Percentiles rank a stretch among this genome's conserved stretches.
phyloP scores from a whole-genome alignment of 1,140 invertebrate genomes.

The Neodiprion pinetum region DNA sequence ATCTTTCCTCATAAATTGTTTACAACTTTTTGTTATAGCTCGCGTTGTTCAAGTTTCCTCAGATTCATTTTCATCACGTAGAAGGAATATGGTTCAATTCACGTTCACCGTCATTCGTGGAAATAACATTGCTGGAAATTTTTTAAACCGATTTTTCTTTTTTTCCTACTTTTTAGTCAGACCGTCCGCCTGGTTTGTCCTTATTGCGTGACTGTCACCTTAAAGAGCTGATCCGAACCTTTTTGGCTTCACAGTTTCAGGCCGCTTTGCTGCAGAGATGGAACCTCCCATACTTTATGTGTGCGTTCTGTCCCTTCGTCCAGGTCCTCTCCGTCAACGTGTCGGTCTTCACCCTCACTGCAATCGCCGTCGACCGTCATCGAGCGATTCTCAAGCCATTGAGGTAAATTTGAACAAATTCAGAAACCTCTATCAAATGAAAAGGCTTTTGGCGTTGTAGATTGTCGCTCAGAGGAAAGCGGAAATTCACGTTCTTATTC shows the following conservation, averaged over 20 bases:
- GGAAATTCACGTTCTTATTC: no score
- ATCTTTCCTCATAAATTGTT: no score
- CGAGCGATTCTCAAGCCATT: constrained; percentile 74
- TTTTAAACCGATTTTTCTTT: neutral
- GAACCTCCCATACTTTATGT: constrained; percentile 85
- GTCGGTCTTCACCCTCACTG: constrained; percentile 81
- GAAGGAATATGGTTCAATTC: no score
- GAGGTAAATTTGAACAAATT: constrained; percentile 58
- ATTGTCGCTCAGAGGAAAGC: neutral
- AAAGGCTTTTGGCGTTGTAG: neutral
- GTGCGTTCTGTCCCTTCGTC: constrained; percentile 82
- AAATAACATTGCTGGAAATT: no score
- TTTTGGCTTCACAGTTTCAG: constrained; percentile 70
- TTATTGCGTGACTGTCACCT: neutral
- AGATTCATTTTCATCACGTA: no score
- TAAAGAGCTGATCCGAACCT: neutral
- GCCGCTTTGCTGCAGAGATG: constrained; percentile 81
- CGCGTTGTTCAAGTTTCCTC: no score
- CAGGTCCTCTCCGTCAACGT: constrained; percentile 81
- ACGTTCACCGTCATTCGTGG: neutral
- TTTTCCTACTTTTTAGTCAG: neutral
- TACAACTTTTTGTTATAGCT: no score
- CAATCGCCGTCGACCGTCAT: constrained; percentile 81
- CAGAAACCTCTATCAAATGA: neutral
- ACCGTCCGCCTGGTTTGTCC: neutral